Percentiles rank a stretch among this genome's conserved stretches.
phyloP scores from a whole-genome alignment of 1,140 invertebrate genomes.

The Drosophila murphyi region DNA sequence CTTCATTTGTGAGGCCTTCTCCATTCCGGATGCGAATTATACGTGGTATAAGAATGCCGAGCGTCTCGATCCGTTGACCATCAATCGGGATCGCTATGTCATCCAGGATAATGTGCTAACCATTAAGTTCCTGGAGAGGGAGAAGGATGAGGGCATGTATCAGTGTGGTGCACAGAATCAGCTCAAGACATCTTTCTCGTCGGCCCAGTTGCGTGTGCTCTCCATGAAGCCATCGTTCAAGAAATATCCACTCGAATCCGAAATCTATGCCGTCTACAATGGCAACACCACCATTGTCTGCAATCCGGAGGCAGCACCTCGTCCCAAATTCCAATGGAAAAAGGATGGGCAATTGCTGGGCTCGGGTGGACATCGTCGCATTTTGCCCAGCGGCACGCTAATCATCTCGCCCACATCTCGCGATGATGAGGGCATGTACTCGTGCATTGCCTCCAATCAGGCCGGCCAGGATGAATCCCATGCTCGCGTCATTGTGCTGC shows the following conservation, averaged over 20 bases:
- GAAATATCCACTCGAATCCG: constrained; percentile 93
- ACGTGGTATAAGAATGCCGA: constrained; percentile 96
- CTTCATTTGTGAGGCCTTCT: constrained; percentile 98
- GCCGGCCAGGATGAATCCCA: constrained; percentile 92
- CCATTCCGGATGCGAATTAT: constrained; percentile 96
- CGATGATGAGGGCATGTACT: constrained; percentile 95
- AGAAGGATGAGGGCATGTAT: constrained; percentile 97
- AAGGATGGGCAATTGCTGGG: constrained; percentile 94
- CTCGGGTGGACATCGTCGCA: constrained; percentile 90
- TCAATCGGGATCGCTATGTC: constrained; percentile 91
- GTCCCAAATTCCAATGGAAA: constrained; percentile 95
- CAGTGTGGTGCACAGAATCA: constrained; percentile 97
- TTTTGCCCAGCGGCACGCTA: constrained; percentile 93
- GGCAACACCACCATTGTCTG: constrained; percentile 97
- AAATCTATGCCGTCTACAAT: constrained; percentile 95
- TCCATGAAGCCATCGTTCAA: constrained; percentile 95
- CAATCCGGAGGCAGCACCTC: constrained; percentile 96
- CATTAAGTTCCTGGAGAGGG: constrained; percentile 91
- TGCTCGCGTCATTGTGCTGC: constrained; percentile 93
- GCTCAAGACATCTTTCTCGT: constrained; percentile 93
- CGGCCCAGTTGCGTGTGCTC: constrained; percentile 94
- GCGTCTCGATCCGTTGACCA: constrained; percentile 87
- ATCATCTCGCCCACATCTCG: constrained; percentile 94
- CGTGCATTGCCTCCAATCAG: constrained; percentile 94
- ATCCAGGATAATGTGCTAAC: constrained; percentile 95